Evolutionary conservation across 2,797 vertebrate species (phyloP), one percentile per base, ranked within the genome.

Genomic region (Mormyrops boulengeri): DNA sequence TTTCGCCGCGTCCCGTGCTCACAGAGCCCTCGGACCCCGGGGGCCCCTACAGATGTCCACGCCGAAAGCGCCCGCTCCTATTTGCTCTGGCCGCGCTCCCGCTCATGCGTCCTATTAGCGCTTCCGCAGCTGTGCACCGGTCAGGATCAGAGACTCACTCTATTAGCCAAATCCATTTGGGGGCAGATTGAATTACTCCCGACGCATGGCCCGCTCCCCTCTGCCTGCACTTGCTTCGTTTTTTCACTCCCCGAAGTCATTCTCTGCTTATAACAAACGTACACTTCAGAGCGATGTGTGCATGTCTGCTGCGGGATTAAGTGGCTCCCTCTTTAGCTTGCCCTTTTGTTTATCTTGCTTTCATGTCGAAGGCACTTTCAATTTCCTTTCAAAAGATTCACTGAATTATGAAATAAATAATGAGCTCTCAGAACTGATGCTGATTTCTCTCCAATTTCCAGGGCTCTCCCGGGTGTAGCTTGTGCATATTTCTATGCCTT

Each of bases 101-200:
- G 26, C 7, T 44, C 53, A 17, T 73, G 30, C 34, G 41, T 66
- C 34, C 87, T 88, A 44, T 88, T 88, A 87, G 12, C 52, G 38
- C n/a, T 26, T 47, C 87, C 41, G 55, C 87, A 88, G 87, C 87
- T 88, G 87, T 62, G 87, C 87, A 62, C 57, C 57, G 34, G 38
- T 17, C 34, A 26, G 87, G 87, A 88, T 88, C 87, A 88, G 87
- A 88, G 57, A 34, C 87, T 66, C 87, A 66, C 87, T 88, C 87
- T 88, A 88, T 88, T 88, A 88, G 87, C 87, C 87, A 62, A 62
- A 88, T 88, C 87, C 87, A 88, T 88, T 88, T 88, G 55, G 87
- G 57, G 57, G n/a, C 85, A 88, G 87, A 88, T 88, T 88, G 87
- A 88, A 88, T 88, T 66, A 88, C 55, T 47, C 38, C 55, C 6